Conservation (phyloP, 2,113 vertebrate genomes). For the Microtus montanus region DNA sequence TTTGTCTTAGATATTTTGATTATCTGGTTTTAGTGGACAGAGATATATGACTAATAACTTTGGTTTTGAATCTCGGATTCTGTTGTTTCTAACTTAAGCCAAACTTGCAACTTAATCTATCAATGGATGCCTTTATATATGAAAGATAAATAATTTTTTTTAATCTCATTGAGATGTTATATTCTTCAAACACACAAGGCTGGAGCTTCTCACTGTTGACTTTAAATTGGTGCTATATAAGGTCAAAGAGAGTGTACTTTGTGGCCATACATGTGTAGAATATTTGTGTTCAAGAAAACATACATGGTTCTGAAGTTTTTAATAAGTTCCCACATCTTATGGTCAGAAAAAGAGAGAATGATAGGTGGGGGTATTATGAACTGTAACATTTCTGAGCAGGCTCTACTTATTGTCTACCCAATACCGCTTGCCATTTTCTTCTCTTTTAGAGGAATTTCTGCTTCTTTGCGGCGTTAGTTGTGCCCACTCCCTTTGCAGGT, state of each 20-base stretch:
- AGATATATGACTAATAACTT: neutral
- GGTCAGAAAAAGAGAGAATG: neutral
- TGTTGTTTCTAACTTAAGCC: neutral
- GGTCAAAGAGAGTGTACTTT: neutral
- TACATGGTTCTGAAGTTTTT: neutral
- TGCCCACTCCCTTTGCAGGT: neutral
- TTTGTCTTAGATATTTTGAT: slow-evolving; percentile 1
- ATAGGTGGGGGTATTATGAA: neutral
- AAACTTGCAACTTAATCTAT: neutral
- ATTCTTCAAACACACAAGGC: neutral
- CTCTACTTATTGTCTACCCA: neutral
- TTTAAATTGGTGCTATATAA: neutral
- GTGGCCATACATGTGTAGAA: neutral
- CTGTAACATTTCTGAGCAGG: neutral
- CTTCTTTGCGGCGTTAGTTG: neutral
- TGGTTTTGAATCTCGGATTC: neutral
- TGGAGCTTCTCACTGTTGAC: neutral
- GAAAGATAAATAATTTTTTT: neutral
- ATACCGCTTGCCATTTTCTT: neutral
- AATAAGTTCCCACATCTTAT: neutral
- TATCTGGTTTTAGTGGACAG: slow-evolving; percentile 41
- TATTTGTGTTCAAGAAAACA: neutral
- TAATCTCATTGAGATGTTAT: neutral
- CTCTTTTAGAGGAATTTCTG: neutral
- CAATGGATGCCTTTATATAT: neutral